Evolutionary conservation across 2,888 invertebrate genomes (phyloP).

Genomic region (Metellina segmentata): DNA sequence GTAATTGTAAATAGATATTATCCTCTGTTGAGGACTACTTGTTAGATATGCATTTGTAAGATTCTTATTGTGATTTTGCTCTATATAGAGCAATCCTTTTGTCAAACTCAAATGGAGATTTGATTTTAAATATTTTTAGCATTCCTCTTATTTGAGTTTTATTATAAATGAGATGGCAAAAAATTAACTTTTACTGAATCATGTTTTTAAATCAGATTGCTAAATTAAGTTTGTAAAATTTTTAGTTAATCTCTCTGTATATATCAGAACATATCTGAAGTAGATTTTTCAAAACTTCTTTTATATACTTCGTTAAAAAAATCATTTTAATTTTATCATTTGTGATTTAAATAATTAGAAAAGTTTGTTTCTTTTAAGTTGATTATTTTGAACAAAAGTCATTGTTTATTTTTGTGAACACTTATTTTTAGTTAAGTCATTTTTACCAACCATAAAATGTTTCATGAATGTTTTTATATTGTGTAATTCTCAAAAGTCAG

Average conservation of each 20-base stretch:
- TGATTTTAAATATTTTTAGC: slow-evolving; percentile 18
- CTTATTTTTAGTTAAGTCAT: too few relatives aligned
- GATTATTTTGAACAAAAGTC: too few relatives aligned
- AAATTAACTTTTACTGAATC: background rate
- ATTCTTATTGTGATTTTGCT: slow-evolving; percentile 34
- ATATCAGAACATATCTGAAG: background rate
- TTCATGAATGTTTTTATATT: too few relatives aligned
- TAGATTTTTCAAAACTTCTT: background rate
- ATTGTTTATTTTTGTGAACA: too few relatives aligned
- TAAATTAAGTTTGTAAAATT: too few relatives aligned
- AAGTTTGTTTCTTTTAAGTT: too few relatives aligned
- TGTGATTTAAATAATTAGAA: background rate
- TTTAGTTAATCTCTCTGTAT: background rate
- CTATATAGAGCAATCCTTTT: slow-evolving; percentile 4
- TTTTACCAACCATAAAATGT: too few relatives aligned
- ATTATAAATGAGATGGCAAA: background rate
- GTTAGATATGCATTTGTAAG: slow-evolving; percentile 45
- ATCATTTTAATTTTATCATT: background rate
- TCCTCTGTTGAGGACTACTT: slow-evolving; percentile 35
- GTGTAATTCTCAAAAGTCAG: too few relatives aligned
- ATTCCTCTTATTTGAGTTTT: slow-evolving; percentile 7
- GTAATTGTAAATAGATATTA: slow-evolving; percentile 51
- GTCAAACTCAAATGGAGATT: background rate
- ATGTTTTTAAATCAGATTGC: background rate
- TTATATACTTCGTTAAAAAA: background rate